These are phyloP conservation scores for Helostoma temminkii DNA, from an alignment of 2,797 vertebrate species.

Conservation along the genomic window DNA sequence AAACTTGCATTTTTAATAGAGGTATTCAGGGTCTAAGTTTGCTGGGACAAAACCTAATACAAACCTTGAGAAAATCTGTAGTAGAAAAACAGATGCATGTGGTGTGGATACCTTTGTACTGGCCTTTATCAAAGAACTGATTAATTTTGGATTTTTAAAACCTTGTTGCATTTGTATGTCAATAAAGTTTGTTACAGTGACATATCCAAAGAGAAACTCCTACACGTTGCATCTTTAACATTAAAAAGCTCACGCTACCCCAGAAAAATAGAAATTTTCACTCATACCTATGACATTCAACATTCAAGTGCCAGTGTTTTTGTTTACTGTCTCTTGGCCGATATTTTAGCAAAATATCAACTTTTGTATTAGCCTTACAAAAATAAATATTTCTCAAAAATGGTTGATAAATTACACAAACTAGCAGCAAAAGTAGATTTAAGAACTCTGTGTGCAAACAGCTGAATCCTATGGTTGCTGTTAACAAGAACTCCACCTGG, in stretches of 20 bases:
- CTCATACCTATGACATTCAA: constrained; percentile 98
- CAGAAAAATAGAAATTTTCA: constrained; percentile 98
- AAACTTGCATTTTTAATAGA: background rate
- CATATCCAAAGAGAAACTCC: constrained; percentile 61
- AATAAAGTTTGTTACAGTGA: constrained; percentile 43
- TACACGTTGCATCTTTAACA: constrained; percentile 82
- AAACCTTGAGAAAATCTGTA: too few relatives aligned
- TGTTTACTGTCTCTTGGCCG: constrained; percentile 96
- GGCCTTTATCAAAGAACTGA: background rate
- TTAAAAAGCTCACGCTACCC: constrained; percentile 99
- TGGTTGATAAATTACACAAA: constrained; percentile 99
- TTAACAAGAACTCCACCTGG: constrained; percentile 89
- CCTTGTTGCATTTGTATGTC: background rate
- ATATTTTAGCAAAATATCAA: constrained; percentile 96
- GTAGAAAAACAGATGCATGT: constrained; percentile 9
- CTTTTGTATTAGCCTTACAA: constrained; percentile 97
- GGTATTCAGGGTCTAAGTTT: background rate
- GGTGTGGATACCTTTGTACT: background rate
- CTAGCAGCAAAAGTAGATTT: constrained; percentile 97
- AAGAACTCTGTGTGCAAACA: constrained; percentile 97
- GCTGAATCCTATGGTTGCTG: constrained; percentile 92
- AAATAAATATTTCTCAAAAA: constrained; percentile 99
- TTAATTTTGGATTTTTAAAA: background rate
- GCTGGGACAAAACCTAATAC: background rate
- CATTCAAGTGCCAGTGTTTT: constrained; percentile 98